Conservation (phyloP, 37 sponge, comb jelly and placozoan species). For the Hormiphora californensis region DNA sequence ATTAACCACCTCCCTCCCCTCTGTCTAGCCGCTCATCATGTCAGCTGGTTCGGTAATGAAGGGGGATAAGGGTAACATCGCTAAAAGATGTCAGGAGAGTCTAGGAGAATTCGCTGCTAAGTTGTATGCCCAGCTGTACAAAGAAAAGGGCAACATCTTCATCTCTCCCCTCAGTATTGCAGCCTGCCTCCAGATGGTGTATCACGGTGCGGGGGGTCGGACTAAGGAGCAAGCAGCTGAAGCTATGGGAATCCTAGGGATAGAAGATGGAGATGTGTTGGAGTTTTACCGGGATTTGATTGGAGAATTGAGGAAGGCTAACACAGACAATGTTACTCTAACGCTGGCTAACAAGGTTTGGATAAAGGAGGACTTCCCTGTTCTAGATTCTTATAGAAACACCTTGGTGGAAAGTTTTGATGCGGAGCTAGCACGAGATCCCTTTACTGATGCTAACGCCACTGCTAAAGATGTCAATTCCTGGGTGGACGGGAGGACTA, state of each 20-base stretch:
- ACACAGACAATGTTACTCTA: neutral
- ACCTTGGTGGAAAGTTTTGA: neutral
- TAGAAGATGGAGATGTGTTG: slow-evolving; percentile 6
- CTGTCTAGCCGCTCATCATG: no score
- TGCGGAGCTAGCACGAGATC: neutral
- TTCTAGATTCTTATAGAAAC: neutral
- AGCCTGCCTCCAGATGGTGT: slow-evolving; percentile 50
- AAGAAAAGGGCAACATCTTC: slow-evolving; percentile 19
- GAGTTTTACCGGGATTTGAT: neutral
- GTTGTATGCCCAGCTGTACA: neutral
- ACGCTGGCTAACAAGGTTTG: slow-evolving; percentile 12
- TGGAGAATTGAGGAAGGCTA: neutral
- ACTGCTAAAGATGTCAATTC: slow-evolving; percentile 14
- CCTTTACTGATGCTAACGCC: neutral
- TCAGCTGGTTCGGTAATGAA: no score
- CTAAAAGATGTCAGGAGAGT: neutral
- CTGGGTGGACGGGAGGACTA: slow-evolving; percentile 21
- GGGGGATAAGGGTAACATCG: neutral
- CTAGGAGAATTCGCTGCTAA: slow-evolving; percentile 32
- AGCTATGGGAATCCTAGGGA: slow-evolving; percentile 50
- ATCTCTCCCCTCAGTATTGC: slow-evolving; percentile 51
- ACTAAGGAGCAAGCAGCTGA: neutral
- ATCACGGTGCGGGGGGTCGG: slow-evolving; percentile 31
- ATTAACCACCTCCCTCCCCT: no score
- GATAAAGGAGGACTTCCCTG: slow-evolving; percentile 17